Percentiles rank a stretch among this genome's conserved stretches.
These are phyloP conservation scores for Gallinago solitaria DNA, from an alignment of 2,797 vertebrate genomes.

Conservation along the genomic window DNA sequence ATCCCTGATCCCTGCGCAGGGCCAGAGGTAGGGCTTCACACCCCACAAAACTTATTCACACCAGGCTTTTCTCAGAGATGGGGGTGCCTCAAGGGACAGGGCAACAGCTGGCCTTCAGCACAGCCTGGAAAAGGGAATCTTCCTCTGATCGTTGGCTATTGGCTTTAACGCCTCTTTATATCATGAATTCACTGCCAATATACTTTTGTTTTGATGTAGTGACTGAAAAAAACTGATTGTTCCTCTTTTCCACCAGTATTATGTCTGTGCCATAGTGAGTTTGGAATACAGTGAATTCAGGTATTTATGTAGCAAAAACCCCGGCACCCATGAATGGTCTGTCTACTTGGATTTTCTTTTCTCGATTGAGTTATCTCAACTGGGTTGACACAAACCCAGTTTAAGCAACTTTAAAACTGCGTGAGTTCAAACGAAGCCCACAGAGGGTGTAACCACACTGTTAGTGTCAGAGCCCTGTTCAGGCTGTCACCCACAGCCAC, in stretches of 20 bases:
- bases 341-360: slow-evolving; percentile 44
- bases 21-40: neutral
- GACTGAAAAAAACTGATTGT: slow-evolving; percentile 66
- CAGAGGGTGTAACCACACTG: neutral
- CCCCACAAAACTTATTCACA: neutral
- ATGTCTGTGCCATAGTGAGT: slow-evolving; percentile 57
- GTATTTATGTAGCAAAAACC: slow-evolving; percentile 51
- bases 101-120: neutral
- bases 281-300: neutral
- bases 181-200: slow-evolving; percentile 37
- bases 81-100: neutral
- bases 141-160: fast-evolving
- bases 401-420: slow-evolving; percentile 19
- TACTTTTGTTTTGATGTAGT: slow-evolving; percentile 59
- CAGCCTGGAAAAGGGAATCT: slow-evolving; percentile 16
- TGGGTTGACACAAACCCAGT: slow-evolving; percentile 42
- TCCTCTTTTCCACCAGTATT: slow-evolving; percentile 52
- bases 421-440: slow-evolving; percentile 1
- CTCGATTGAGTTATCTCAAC: slow-evolving; percentile 39
- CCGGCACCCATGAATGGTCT: slow-evolving; percentile 39
- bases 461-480: neutral
- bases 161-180: slow-evolving; percentile 10
- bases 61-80: neutral
- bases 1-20: fast-evolving
- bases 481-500: neutral